Conservation (phyloP, 2,888 invertebrate genomes). For the Mechanitis messenoides region DNA sequence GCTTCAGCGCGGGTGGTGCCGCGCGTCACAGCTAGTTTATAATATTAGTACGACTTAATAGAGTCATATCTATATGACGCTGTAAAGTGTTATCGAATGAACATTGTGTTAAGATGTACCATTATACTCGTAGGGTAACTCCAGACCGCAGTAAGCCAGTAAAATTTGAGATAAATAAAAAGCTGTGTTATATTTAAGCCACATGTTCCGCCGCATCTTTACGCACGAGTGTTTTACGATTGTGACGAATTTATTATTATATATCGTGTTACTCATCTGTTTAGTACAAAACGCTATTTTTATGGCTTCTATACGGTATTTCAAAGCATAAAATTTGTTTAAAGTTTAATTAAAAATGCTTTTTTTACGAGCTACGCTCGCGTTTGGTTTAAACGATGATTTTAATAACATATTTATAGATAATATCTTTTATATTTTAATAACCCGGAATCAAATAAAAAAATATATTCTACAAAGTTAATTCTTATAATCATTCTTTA, state of each 20-base stretch:
- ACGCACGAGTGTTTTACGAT: slow-evolving; percentile 33
- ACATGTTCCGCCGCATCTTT: slow-evolving; percentile 11
- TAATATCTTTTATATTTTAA: background rate
- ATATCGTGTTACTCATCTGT: slow-evolving; percentile 30
- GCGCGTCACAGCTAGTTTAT: no score
- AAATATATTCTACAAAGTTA: no score
- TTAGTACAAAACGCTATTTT: slow-evolving; percentile 1
- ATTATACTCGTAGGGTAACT: no score
- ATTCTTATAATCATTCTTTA: no score
- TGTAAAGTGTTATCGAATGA: no score
- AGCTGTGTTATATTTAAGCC: slow-evolving; percentile 6
- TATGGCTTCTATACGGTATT: background rate
- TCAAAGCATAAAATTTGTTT: slow-evolving; percentile 2
- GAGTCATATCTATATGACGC: no score
- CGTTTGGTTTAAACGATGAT: background rate
- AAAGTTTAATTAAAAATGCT: slow-evolving; percentile 1
- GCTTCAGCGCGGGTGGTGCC: no score
- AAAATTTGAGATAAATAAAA: slow-evolving; percentile 6
- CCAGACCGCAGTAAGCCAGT: no score
- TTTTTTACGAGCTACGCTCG: background rate
- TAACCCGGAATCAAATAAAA: no score
- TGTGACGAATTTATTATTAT: slow-evolving; percentile 40
- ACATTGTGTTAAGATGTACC: no score
- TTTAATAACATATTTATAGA: background rate
- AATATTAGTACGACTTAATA: no score